phyloP scores from a whole-genome alignment of 2,888 invertebrate species.

The Scrobipalpa costella region DNA sequence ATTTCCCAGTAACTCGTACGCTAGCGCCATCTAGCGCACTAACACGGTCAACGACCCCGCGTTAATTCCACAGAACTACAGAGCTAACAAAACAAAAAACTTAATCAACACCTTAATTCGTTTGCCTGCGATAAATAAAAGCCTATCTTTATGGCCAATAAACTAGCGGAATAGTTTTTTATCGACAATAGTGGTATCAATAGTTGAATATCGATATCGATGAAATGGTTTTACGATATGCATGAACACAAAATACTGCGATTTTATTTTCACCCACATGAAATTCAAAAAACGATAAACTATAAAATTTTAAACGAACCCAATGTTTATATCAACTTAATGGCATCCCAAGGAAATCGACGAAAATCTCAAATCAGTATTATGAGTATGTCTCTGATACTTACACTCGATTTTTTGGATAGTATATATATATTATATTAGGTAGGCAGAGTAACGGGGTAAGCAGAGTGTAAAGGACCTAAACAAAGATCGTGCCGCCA shows the following conservation, averaged over 20 bases:
- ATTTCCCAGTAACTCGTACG: conserved; percentile 13
- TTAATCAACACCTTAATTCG: conserved; percentile 31
- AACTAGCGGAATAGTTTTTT: conserved; percentile 37
- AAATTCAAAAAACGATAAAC: not conserved
- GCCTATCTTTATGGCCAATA: conserved; percentile 64
- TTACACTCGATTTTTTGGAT: too few species aligned
- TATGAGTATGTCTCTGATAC: not conserved
- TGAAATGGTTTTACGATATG: not conserved
- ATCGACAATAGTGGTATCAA: conserved; percentile 14
- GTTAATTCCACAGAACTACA: not conserved
- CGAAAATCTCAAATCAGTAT: too few species aligned
- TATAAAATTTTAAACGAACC: not conserved
- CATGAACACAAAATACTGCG: not conserved
- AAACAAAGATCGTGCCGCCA: too few species aligned
- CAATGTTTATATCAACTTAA: not conserved
- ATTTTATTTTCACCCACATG: not conserved
- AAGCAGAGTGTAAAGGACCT: too few species aligned
- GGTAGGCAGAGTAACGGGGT: too few species aligned
- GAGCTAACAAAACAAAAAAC: conserved; percentile 31
- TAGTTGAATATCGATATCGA: not conserved
- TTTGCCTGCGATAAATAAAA: conserved; percentile 45
- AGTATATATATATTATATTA: too few species aligned
- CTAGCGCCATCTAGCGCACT: conserved; percentile 11
- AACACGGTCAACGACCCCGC: not conserved
- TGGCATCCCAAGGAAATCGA: not conserved